A percentile compares a stretch with the other conserved stretches of the same genome.
Evolutionary conservation across 2,797 vertebrate species (phyloP).

Genomic region (Paedocypris micromegethes): DNA sequence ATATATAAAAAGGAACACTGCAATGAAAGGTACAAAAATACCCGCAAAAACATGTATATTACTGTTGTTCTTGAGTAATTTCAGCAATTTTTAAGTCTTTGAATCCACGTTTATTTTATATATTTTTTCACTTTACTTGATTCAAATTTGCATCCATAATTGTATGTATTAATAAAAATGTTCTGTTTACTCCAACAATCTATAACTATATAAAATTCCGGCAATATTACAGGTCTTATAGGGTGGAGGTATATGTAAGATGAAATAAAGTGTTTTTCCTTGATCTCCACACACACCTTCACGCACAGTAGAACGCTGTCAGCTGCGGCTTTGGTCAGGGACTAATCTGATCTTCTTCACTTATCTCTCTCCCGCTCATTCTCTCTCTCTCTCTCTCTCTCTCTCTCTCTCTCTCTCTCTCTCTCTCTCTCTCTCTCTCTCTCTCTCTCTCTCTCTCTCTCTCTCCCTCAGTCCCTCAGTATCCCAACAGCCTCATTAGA

Average conservation of each 20-base stretch:
- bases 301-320: slow-evolving; percentile 4
- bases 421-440: slow-evolving; percentile 7
- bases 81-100: too few relatives aligned
- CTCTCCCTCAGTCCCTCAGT: slow-evolving; percentile 24
- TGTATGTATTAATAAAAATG: too few relatives aligned
- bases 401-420: slow-evolving; percentile 8
- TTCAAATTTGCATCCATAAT: too few relatives aligned
- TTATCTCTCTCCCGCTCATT: slow-evolving; percentile 8
- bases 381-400: not conserved
- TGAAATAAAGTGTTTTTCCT: slow-evolving; percentile 17
- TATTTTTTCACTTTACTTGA: too few relatives aligned
- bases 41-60: too few relatives aligned
- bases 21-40: too few relatives aligned
- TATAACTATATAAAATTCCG: slow-evolving; percentile 2
- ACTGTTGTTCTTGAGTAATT: too few relatives aligned
- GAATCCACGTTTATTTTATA: too few relatives aligned
- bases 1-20: too few relatives aligned
- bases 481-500: slow-evolving; percentile 44
- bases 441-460: not conserved
- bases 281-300: slow-evolving; percentile 4
- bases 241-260: not conserved
- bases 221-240: not conserved
- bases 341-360: slow-evolving; percentile 31
- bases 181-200: not conserved
- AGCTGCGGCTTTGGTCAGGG: slow-evolving; percentile 12